Conservation (phyloP, 2,888 invertebrate genomes). For the Erynnis tages region DNA sequence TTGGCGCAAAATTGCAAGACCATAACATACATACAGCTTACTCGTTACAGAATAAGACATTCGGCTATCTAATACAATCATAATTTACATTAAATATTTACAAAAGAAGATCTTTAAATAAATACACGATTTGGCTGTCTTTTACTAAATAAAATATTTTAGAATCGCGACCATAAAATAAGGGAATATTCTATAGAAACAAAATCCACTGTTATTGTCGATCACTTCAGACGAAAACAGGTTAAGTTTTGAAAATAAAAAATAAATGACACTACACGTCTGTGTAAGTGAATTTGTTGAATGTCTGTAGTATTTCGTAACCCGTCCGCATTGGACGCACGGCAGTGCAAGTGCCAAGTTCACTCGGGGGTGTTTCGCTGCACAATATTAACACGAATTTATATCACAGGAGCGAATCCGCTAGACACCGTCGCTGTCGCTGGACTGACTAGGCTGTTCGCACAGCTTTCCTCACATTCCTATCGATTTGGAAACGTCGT, state of each 20-base stretch:
- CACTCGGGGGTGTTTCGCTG: background rate
- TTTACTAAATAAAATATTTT: conserved; percentile 34
- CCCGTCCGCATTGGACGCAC: conserved; percentile 29
- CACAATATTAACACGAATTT: conserved; percentile 19
- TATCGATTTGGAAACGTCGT: conserved; percentile 1
- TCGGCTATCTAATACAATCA: conserved; percentile 68
- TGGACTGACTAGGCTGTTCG: conserved; percentile 63
- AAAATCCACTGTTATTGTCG: conserved; percentile 58
- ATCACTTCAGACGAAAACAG: conserved; percentile 41
- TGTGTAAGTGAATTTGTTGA: conserved; percentile 47
- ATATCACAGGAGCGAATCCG: conserved; percentile 65
- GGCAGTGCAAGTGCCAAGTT: background rate
- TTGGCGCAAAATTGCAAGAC: conserved; percentile 38
- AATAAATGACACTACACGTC: conserved; percentile 48
- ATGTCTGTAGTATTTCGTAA: conserved; percentile 40
- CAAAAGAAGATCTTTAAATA: conserved; percentile 63
- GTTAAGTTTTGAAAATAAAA: conserved; percentile 21
- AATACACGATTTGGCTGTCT: conserved; percentile 74
- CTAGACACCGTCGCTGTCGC: conserved; percentile 38
- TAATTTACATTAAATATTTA: conserved; percentile 73
- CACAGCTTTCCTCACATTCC: conserved; percentile 1
- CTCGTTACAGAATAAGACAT: conserved; percentile 43
- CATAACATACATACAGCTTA: conserved; percentile 37
- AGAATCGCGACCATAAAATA: conserved; percentile 38
- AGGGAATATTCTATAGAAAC: conserved; percentile 29